These are phyloP conservation scores for Etheostoma cragini DNA, from an alignment of 2,113 vertebrate genomes.

Conservation along the genomic window DNA sequence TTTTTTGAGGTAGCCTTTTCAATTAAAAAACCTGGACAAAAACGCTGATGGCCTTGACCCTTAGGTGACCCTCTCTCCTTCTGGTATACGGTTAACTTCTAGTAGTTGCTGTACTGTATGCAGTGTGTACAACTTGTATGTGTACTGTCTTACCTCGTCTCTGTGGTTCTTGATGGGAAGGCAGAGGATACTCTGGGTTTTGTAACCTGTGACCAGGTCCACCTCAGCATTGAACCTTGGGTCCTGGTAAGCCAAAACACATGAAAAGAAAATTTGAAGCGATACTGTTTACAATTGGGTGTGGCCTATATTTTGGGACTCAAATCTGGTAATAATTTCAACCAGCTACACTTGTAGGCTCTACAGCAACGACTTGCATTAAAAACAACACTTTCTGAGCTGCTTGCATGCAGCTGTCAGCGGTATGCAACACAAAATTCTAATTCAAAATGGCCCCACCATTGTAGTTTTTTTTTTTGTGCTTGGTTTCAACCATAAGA, in stretches of 20 bases:
- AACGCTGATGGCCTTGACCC: too few species aligned
- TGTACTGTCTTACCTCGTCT: slow-evolving; percentile 87
- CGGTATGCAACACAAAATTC: slow-evolving; percentile 15
- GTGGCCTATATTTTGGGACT: not conserved
- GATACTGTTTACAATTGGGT: not conserved
- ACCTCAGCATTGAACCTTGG: slow-evolving; percentile 97
- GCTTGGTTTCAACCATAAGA: slow-evolving; percentile 8
- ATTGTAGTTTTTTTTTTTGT: too few species aligned
- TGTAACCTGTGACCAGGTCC: slow-evolving; percentile 97
- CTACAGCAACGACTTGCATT: slow-evolving; percentile 22
- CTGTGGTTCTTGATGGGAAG: slow-evolving; percentile 99
- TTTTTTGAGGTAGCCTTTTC: too few species aligned
- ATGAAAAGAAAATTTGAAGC: not conserved
- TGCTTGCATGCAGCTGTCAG: not conserved
- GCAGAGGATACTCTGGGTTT: slow-evolving; percentile 97
- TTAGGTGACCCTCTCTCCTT: not conserved
- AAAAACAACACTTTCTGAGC: slow-evolving; percentile 13
- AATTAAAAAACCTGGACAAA: too few species aligned
- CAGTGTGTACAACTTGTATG: not conserved
- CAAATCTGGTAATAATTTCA: not conserved
- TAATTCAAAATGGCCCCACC: too few species aligned
- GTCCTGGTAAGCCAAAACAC: slow-evolving; percentile 83
- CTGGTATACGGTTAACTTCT: not conserved
- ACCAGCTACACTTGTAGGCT: slow-evolving; percentile 12
- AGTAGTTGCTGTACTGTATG: not conserved